Percentiles rank a stretch among this genome's conserved stretches.
Conservation (phyloP, 2,797 vertebrate species). For the Bradypodion ventrale region DNA sequence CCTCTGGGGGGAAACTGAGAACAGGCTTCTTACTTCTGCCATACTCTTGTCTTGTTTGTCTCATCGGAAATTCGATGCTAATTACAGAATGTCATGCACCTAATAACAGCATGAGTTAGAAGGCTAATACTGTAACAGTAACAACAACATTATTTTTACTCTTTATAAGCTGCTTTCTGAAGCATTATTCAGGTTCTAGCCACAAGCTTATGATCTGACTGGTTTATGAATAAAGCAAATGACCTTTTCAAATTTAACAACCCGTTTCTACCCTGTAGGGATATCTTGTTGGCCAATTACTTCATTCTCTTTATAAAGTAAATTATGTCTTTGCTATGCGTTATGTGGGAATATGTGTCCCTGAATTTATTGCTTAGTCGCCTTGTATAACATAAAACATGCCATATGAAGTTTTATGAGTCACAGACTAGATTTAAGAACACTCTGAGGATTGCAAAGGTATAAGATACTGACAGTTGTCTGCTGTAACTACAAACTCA, state of each 20-base stretch:
- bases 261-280: not conserved
- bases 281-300: not conserved
- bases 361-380: not conserved
- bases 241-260: not conserved
- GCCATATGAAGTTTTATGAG: not conserved
- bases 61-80: not conserved
- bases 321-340: not conserved
- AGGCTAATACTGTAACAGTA: no score
- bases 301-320: not conserved
- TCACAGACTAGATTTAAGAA: not conserved
- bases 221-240: not conserved
- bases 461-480: not conserved
- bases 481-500: not conserved
- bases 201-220: not conserved
- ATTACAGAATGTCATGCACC: not conserved
- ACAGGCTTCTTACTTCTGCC: not conserved
- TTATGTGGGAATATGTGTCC: not conserved
- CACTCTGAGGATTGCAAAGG: not conserved
- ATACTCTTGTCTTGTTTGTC: not conserved
- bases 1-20: constrained; percentile 1
- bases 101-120: not conserved
- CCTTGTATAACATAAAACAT: not conserved
- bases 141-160: not conserved
- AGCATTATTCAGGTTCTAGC: not conserved
- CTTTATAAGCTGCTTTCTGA: not conserved